Conservation (phyloP, 2,113 vertebrate genomes). For the Calidris pygmaea region DNA sequence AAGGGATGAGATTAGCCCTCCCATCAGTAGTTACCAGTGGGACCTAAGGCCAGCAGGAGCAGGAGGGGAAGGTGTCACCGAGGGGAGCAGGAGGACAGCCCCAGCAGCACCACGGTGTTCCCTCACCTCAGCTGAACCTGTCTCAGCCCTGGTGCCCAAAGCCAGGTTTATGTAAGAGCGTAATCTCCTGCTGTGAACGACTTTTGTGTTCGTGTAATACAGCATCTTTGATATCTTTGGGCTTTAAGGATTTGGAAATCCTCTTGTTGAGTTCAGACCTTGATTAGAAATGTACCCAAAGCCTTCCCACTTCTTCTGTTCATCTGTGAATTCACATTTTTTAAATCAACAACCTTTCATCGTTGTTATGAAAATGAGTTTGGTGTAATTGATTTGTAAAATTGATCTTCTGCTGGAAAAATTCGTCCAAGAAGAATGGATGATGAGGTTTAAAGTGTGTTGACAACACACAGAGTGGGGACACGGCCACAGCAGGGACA, state of each 20-base stretch:
- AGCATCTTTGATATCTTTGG: neutral
- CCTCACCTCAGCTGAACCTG: neutral
- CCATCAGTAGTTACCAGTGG: rapidly evolving
- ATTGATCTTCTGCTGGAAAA: neutral
- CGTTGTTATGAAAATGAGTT: neutral
- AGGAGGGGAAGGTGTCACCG: rapidly evolving
- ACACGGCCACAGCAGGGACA: rapidly evolving
- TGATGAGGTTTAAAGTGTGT: neutral
- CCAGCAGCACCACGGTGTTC: rapidly evolving
- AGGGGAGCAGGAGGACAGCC: neutral
- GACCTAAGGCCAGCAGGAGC: neutral
- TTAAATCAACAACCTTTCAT: neutral
- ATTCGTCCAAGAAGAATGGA: neutral
- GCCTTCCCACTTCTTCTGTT: neutral
- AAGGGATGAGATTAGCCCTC: too few species aligned
- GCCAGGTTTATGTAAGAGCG: neutral
- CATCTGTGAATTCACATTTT: neutral
- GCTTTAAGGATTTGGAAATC: neutral
- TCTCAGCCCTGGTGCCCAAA: neutral
- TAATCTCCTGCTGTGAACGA: constrained; percentile 3
- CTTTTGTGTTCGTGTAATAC: neutral
- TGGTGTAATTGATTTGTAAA: neutral
- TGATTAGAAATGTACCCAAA: constrained; percentile 1
- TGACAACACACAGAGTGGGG: rapidly evolving
- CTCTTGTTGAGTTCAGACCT: neutral